A percentile compares a stretch with the other conserved stretches of the same genome.
These are phyloP conservation scores for Poicephalus gulielmi DNA, from an alignment of 2,113 vertebrate species.

Conservation along the genomic window DNA sequence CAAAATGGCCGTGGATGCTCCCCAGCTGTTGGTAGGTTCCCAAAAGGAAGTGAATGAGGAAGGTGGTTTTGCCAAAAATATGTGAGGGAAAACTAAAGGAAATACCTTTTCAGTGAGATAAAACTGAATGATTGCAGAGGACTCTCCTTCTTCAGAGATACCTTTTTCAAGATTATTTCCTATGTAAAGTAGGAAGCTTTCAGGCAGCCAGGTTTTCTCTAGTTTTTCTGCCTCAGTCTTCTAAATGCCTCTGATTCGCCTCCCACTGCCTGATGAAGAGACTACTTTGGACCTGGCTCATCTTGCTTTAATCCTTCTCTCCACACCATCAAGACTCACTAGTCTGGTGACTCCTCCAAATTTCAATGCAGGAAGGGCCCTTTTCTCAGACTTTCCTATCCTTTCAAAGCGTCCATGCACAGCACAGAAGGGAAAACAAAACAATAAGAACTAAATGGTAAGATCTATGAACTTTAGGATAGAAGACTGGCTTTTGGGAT, in stretches of 20 bases:
- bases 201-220: background rate
- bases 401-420: background rate
- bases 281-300: background rate
- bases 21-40: background rate
- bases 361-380: background rate
- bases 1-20: background rate
- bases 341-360: background rate
- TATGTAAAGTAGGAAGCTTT: background rate
- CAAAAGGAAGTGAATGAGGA: fast-evolving
- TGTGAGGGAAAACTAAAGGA: background rate
- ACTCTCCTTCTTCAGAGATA: background rate
- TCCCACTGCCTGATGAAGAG: background rate
- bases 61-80: background rate
- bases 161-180: background rate
- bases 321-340: background rate
- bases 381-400: background rate
- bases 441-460: fast-evolving
- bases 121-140: background rate
- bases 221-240: background rate
- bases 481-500: background rate
- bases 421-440: background rate
- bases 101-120: background rate
- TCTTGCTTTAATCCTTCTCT: background rate
- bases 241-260: background rate
- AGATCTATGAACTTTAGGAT: background rate